phyloP scores from a whole-genome alignment of 1,140 invertebrate genomes.

The Dufourea novaeangliae region DNA sequence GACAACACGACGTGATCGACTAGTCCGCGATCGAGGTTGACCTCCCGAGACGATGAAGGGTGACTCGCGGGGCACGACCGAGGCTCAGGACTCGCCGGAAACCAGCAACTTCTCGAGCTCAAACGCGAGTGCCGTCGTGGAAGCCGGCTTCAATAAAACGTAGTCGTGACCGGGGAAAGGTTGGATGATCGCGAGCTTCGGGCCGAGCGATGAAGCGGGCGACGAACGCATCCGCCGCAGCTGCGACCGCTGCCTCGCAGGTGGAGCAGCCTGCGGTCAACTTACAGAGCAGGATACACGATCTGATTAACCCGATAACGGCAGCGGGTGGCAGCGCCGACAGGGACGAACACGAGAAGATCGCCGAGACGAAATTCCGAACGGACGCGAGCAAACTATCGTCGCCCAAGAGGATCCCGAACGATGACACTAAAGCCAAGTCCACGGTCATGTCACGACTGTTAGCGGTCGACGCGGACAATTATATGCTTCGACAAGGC shows the following conservation, averaged over 20 bases:
- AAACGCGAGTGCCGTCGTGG: slow-evolving; percentile 1
- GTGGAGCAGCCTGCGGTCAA: slow-evolving; percentile 54
- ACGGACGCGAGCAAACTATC: slow-evolving; percentile 56
- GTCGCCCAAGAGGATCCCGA: slow-evolving; percentile 40
- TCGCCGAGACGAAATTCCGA: slow-evolving; percentile 59
- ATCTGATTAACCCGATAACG: slow-evolving; percentile 50
- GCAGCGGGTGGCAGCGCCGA: slow-evolving; percentile 23
- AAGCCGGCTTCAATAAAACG: slow-evolving; percentile 49
- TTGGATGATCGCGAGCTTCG: slow-evolving; percentile 39
- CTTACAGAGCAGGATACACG: slow-evolving; percentile 55
- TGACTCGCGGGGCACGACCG: slow-evolving; percentile 16
- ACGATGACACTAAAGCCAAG: slow-evolving; percentile 66
- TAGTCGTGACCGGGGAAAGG: slow-evolving; percentile 27
- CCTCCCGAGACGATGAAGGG: slow-evolving; percentile 45
- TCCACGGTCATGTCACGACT: slow-evolving; percentile 76
- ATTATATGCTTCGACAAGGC: slow-evolving; percentile 84
- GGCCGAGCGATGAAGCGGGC: slow-evolving; percentile 70
- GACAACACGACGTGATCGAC: background rate
- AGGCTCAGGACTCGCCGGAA: slow-evolving; percentile 64
- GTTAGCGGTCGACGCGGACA: slow-evolving; percentile 83
- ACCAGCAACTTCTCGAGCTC: slow-evolving; percentile 13
- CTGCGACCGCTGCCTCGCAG: slow-evolving; percentile 66
- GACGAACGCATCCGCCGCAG: slow-evolving; percentile 67
- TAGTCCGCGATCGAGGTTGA: background rate
- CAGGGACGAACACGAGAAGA: slow-evolving; percentile 61